Evolutionary conservation across 2,797 vertebrate species (phyloP), one percentile per base, ranked within the genome.

Genomic region (Vultur gryphus): DNA sequence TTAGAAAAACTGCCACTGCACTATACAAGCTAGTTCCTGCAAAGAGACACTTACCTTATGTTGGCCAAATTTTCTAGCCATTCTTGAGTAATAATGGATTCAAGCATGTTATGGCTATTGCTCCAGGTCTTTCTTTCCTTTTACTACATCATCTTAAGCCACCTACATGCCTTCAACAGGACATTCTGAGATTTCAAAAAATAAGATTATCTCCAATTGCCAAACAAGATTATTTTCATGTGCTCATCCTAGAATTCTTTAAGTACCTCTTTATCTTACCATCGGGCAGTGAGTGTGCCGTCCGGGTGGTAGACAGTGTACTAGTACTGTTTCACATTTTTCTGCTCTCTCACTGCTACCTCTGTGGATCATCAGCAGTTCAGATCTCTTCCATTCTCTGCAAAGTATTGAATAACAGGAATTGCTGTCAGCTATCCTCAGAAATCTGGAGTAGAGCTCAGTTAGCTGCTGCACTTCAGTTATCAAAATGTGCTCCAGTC

Each of bases 271-370:
- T 52, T 37, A 55, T 51, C 49, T 79, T 49, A 43, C 39, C 5
- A 9, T 2, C 2, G 3, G 41, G 37, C 51, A 44, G 6, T 2
- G 7, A 86, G 58, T 3, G 13, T 65, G 41, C 31, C 6, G 11
- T 18, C 49, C 33, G 52, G 33, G 11, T 1, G 0, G 9, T 11
- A 70, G 21, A 21, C 18, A 59, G 58, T 3, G 6, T 13, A 52
- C n/a, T 79, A 48, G 9, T 35, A 17, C 11, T 69, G 15, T 3
- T 72, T 15, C 17, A 29, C 9, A 3, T 24, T 69, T 37, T 52
- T 55, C 59, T 57, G 0, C 28, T 54, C 31, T 62, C 39, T 84
- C 20, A n/a, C 23, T 72, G 44, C n/a, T 52, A 39, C 12, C 24
- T 11, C 2, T 7, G 39, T 2, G 8, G 57, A n/a, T 37, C 19